Evolutionary conservation across 2,888 invertebrate species (phyloP), one percentile per base, ranked within the genome.

Genomic region (Drosophila sordidula): DNA sequence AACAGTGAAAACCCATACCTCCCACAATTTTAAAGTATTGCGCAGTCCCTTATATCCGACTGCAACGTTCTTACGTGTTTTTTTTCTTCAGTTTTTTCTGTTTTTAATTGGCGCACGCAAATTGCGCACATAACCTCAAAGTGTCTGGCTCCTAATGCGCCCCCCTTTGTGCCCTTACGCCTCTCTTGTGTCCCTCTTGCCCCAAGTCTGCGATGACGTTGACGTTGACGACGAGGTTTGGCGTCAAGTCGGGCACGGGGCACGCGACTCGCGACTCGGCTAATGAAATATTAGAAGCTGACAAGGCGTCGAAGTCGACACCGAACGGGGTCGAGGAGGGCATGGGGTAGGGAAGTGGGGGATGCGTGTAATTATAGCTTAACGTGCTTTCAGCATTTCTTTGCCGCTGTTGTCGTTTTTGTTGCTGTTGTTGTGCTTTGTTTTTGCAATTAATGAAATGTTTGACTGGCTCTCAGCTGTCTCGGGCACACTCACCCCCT

Each of bases 211-310:
- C 3, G 57, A 55, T 69, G 62, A 69, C 68, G 75, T 45, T 76
- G 59, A 46, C 57, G 52, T 32, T 57, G 62, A 42, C 34, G 73
- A 42, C 54, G 65, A 38, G 47, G 36, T 62, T 51, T 51, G 12
- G 38, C 34, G 41, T 29, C 46, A 56, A 42, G 47, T 49, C 55
- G 71, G 47, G 57, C 22, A 32, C 12, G 61, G 25, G 67, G 66
- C 63, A 63, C 62, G 74, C 58, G 83, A 72, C 80, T 70, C 55
- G 72, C 69, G 68, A 56, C 64, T 54, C 61, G 65, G 71, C 62
- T 83, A 83, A 80, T 86, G 84, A 80, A 83, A 83, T 83, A 83
- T 86, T 74, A 83, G 83, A 80, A 70, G 72, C 84, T 79, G 87
- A 77, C 84, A 70, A 74, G 63, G 66, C 76, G 75, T 63, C 68